Conservation (phyloP, 2,113 vertebrate species). For the Hippocampus abdominalis region DNA sequence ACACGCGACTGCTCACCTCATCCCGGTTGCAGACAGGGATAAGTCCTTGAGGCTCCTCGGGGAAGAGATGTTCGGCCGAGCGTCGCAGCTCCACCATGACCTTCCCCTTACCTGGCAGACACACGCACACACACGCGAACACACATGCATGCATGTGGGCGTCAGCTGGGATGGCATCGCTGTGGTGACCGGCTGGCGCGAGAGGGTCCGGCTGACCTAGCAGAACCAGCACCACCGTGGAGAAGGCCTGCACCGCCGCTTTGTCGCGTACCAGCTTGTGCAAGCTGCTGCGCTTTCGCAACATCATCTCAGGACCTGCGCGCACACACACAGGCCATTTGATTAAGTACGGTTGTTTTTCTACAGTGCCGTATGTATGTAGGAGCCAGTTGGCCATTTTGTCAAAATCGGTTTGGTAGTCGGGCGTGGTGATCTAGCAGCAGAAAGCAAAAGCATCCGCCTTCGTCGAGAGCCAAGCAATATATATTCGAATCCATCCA, state of each 20-base stretch:
- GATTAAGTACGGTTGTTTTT: neutral
- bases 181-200: too few relatives aligned
- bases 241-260: slow-evolving; percentile 54
- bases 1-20: neutral
- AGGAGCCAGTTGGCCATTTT: too few relatives aligned
- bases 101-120: slow-evolving; percentile 25
- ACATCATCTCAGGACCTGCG: slow-evolving; percentile 30
- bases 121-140: neutral
- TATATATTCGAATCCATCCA: too few relatives aligned
- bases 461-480: too few relatives aligned
- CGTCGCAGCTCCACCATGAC: slow-evolving; percentile 53
- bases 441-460: too few relatives aligned
- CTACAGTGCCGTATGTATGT: too few relatives aligned
- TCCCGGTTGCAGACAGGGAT: slow-evolving; percentile 32
- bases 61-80: slow-evolving; percentile 19
- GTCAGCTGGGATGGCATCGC: neutral
- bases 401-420: too few relatives aligned
- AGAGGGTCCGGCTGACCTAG: slow-evolving; percentile 25
- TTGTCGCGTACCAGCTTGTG: slow-evolving; percentile 34
- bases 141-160: neutral
- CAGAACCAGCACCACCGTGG: slow-evolving; percentile 39
- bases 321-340: neutral
- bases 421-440: too few relatives aligned
- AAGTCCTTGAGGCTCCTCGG: slow-evolving; percentile 25
- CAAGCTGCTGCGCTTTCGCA: slow-evolving; percentile 30